phyloP scores from a whole-genome alignment of 2,797 vertebrate species.

The Bovichtus diacanthus region DNA sequence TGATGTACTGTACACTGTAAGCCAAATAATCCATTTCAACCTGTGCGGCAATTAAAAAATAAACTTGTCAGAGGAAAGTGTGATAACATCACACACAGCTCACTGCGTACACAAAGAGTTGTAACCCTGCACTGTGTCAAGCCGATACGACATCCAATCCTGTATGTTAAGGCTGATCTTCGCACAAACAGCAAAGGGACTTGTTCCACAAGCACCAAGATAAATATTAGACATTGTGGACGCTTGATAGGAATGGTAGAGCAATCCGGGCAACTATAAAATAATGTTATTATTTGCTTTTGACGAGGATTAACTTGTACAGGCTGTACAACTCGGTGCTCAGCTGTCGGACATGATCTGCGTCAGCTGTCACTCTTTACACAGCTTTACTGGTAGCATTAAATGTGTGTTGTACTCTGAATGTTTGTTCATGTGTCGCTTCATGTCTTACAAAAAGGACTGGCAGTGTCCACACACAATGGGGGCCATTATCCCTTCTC shows the following conservation, averaged over 20 bases:
- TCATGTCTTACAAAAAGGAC: neutral
- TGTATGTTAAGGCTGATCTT: neutral
- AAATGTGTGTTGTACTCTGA: neutral
- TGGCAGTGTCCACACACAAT: constrained; percentile 7
- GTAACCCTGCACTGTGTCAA: neutral
- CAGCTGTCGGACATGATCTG: constrained; percentile 10
- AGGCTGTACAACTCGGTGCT: constrained; percentile 3
- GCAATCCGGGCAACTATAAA: neutral
- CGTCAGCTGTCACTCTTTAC: constrained; percentile 25
- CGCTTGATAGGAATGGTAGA: neutral
- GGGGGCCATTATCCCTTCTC: constrained; percentile 8
- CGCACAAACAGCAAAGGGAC: neutral
- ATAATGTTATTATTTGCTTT: constrained; percentile 7
- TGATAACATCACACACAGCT: constrained; percentile 1
- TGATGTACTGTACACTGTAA: neutral
- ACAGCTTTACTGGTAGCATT: constrained; percentile 5
- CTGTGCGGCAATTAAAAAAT: neutral
- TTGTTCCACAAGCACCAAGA: constrained; percentile 1
- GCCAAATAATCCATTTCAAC: constrained; percentile 6
- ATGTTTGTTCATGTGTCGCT: constrained; percentile 2
- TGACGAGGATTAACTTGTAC: constrained; percentile 7
- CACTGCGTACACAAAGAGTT: constrained; percentile 10
- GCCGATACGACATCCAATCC: neutral
- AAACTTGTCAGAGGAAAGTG: neutral
- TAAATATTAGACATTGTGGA: neutral